Evolutionary conservation across 2,888 invertebrate species (phyloP).

Genomic region (Cephalotes varians): DNA sequence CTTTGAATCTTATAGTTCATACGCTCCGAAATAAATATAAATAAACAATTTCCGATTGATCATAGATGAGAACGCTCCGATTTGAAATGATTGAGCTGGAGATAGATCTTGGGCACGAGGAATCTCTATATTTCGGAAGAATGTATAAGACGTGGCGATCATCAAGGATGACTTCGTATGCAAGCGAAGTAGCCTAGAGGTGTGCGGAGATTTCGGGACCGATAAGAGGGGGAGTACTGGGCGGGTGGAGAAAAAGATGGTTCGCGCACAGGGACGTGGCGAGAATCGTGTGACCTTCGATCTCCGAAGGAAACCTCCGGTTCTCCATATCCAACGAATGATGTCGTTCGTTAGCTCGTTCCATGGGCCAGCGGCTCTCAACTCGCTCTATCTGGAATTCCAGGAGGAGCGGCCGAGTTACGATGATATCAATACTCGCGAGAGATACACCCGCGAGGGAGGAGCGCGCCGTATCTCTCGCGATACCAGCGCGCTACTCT

Average conservation of each 20-base stretch:
- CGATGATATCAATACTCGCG: slow-evolving; percentile 72
- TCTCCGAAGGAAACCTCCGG: slow-evolving; percentile 72
- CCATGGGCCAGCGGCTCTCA: slow-evolving; percentile 67
- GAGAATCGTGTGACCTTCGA: slow-evolving; percentile 70
- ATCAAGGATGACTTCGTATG: slow-evolving; percentile 53
- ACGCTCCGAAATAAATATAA: background rate
- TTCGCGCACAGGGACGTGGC: slow-evolving; percentile 42
- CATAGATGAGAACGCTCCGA: background rate
- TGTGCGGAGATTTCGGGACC: slow-evolving; percentile 48
- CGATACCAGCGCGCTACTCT: slow-evolving; percentile 45
- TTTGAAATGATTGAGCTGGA: background rate
- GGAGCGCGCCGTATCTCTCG: slow-evolving; percentile 45
- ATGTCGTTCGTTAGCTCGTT: slow-evolving; percentile 73
- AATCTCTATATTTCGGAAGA: slow-evolving; percentile 37
- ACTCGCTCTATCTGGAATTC: slow-evolving; percentile 55
- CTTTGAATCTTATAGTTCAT: background rate
- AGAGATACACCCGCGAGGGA: slow-evolving; percentile 55
- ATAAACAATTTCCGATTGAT: background rate
- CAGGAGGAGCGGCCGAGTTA: slow-evolving; percentile 54
- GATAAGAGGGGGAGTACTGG: slow-evolving; percentile 18
- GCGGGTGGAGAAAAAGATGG: slow-evolving; percentile 41
- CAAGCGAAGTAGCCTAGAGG: slow-evolving; percentile 36
- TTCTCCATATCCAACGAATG: slow-evolving; percentile 71
- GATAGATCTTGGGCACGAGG: background rate
- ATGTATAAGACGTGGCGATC: background rate